Evolutionary conservation across 2,888 invertebrate species (phyloP), one percentile per base, ranked within the genome.

Genomic region (Hipparchia semele): DNA sequence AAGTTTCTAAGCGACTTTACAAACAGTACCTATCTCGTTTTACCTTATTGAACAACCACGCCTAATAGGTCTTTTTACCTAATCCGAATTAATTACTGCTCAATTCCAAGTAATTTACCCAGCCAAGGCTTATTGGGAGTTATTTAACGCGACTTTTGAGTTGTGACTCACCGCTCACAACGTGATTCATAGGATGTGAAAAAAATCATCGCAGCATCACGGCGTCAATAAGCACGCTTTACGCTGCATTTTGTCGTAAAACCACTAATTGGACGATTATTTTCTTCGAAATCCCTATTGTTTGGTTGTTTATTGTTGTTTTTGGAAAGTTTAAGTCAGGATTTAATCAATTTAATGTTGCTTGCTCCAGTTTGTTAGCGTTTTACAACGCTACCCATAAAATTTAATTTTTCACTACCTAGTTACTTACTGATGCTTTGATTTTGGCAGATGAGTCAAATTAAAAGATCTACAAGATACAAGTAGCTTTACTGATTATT

Each of bases 131-230:
- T 83, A 80, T 80, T 78, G 78, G 73, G 73, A 70, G 70, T 74
- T 73, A 70, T 76, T 72, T 78, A 74, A 67, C 76, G 76, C 74
- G 10, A 6, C 10, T 6, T 13, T 13, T 13, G 56, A 70, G 74
- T 70, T 61, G 54, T 82, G 80, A 84, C 78, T 86, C 80, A 84
- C 77, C 13, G 45, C 73, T 23, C 23, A 77, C 5, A 39, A 5
- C 5, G 39, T 86, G 87, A 87, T 73, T 87, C 87, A 87, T 76
- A 73, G 62, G 76, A 76, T 65, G 75, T 81, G 83, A 83, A 87
- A 85, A 23, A 84, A 84, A 80, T 82, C 76, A 77, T 79, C 72
- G 73, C 80, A 79, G 79, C 80, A 78, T 83, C 81, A 79, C 70
- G 68, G 73, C 74, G 74, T 70, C 78, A 77, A 77, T 79, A 79